phyloP scores from a whole-genome alignment of 2,797 vertebrate species.

The Pachyuromys duprasi region DNA sequence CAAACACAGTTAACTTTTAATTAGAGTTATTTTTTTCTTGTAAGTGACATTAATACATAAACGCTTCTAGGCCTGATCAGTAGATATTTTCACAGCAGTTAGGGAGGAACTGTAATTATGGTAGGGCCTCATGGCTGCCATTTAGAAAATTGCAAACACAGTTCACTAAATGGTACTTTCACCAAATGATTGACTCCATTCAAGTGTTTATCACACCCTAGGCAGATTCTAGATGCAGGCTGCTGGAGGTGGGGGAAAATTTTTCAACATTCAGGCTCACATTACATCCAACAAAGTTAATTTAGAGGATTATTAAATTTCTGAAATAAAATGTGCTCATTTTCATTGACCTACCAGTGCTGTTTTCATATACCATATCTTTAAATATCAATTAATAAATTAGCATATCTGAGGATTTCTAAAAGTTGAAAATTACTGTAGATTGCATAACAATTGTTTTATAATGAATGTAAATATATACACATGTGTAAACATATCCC shows the following conservation, averaged over 20 bases:
- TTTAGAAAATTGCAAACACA: conserved; percentile 64
- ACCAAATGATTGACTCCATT: neutral
- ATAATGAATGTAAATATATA: neutral
- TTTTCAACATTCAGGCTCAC: neutral
- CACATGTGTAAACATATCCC: too few relatives aligned
- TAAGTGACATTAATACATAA: conserved; percentile 58
- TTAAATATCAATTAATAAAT: neutral
- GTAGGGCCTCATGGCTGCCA: conserved; percentile 7
- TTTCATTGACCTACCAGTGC: neutral
- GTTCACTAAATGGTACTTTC: conserved; percentile 52
- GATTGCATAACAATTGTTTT: neutral
- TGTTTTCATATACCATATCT: neutral
- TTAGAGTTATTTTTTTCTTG: conserved; percentile 50
- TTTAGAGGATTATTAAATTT: neutral
- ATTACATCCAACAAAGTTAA: neutral
- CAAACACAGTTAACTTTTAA: conserved; percentile 53
- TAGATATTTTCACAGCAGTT: conserved; percentile 36
- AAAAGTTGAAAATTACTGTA: neutral
- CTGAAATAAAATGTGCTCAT: neutral
- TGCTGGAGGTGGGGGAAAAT: neutral
- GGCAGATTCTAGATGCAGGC: neutral
- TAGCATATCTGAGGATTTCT: neutral
- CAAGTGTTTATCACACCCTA: neutral
- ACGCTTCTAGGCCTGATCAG: conserved; percentile 41
- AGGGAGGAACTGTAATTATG: neutral